Conservation (phyloP, 1,140 invertebrate species). For the Globodera rostochiensis region DNA sequence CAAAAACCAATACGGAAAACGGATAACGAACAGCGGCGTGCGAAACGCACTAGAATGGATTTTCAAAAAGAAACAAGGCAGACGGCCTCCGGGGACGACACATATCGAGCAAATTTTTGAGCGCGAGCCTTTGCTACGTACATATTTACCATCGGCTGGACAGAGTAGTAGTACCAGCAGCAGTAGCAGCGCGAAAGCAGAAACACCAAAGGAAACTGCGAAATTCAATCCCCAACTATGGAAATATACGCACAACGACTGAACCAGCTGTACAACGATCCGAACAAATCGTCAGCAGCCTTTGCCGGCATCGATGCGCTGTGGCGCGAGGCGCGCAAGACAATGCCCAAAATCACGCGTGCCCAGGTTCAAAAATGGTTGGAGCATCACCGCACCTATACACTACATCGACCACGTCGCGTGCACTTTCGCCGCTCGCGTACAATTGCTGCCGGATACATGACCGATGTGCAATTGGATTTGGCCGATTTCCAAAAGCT, state of each 20-base stretch:
- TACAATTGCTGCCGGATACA: conserved; percentile 29
- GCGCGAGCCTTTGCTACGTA: too few relatives aligned
- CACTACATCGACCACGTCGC: conserved; percentile 24
- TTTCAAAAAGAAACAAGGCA: too few relatives aligned
- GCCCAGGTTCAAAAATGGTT: conserved; percentile 23
- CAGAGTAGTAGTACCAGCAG: too few relatives aligned
- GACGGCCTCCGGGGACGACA: too few relatives aligned
- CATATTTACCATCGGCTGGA: too few relatives aligned
- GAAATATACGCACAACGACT: not conserved
- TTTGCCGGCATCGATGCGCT: conserved; percentile 22
- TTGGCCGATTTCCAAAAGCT: conserved; percentile 33
- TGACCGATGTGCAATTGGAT: conserved; percentile 43
- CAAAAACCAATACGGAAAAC: too few relatives aligned
- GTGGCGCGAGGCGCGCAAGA: conserved; percentile 12
- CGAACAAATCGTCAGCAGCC: conserved; percentile 2
- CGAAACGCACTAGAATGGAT: too few relatives aligned
- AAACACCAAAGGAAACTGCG: too few relatives aligned
- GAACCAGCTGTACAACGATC: conserved; percentile 25
- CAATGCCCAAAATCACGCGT: not conserved
- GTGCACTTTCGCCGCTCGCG: conserved; percentile 13
- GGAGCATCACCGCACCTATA: conserved; percentile 29
- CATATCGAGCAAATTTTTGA: too few relatives aligned
- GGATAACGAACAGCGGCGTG: too few relatives aligned
- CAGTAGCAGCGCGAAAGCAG: too few relatives aligned
- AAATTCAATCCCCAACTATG: too few relatives aligned